Percentiles rank a stretch among this genome's conserved stretches.
Conservation (phyloP, 2,888 invertebrate genomes). For the Trissolcus brochymenae region DNA sequence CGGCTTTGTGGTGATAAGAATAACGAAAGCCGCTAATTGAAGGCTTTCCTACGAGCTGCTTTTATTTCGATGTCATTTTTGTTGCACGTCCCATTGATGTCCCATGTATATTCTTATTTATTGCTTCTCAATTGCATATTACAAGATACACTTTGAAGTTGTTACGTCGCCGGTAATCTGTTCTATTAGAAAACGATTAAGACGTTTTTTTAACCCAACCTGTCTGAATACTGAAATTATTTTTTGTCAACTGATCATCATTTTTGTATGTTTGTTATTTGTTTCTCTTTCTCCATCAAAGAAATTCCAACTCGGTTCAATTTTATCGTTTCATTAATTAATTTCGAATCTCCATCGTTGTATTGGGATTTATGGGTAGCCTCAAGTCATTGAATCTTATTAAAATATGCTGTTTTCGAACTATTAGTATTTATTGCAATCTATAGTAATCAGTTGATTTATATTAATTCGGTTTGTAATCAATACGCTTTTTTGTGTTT, state of each 20-base stretch:
- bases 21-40: constrained; percentile 47
- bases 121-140: constrained; percentile 13
- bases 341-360: constrained; percentile 24
- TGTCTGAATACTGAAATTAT: neutral
- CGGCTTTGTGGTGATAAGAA: constrained; percentile 47
- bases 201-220: no score
- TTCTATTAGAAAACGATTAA: neutral
- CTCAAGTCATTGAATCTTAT: constrained; percentile 32
- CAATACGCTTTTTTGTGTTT: constrained; percentile 4
- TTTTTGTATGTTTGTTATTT: constrained; percentile 1
- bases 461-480: constrained; percentile 24
- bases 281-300: neutral
- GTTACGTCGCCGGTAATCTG: neutral
- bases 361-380: constrained; percentile 35
- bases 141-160: constrained; percentile 3
- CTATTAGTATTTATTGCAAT: constrained; percentile 17
- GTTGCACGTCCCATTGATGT: constrained; percentile 7
- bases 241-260: neutral
- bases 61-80: constrained; percentile 27
- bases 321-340: constrained; percentile 34
- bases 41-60: constrained; percentile 29
- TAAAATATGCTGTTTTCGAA: constrained; percentile 27
- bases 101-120: constrained; percentile 22
- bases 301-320: constrained; percentile 11
- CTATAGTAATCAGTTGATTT: constrained; percentile 23